These are phyloP conservation scores for Calliopum simillimum DNA, from an alignment of 2,888 invertebrate genomes.

Conservation along the genomic window DNA sequence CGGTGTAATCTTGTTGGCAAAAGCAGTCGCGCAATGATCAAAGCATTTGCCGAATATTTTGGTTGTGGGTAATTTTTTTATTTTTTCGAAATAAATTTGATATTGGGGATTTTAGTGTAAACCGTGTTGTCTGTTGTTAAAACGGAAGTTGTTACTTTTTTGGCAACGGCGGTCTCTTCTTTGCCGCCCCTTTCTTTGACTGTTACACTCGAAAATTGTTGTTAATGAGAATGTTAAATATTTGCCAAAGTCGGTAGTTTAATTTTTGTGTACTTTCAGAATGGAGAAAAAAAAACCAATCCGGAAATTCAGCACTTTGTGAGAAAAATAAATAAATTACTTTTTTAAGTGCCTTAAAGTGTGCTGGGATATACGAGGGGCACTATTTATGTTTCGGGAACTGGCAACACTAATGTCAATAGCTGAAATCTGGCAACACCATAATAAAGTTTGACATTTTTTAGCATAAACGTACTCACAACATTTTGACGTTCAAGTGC, in stretches of 20 bases:
- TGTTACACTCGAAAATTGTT: background rate
- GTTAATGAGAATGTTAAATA: slow-evolving; percentile 12
- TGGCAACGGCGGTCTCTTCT: background rate
- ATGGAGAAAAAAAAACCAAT: too few species aligned
- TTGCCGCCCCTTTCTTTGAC: background rate
- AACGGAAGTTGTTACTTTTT: background rate
- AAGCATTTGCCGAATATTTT: background rate
- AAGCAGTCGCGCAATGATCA: too few species aligned
- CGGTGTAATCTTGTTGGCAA: too few species aligned
- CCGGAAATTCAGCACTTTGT: too few species aligned
- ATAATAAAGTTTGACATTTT: too few species aligned
- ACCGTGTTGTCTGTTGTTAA: background rate
- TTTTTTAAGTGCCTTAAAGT: slow-evolving; percentile 26
- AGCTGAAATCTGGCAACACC: too few species aligned
- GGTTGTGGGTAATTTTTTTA: background rate
- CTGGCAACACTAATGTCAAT: too few species aligned
- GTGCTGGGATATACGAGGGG: too few species aligned
- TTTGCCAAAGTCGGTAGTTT: background rate
- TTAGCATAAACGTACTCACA: too few species aligned
- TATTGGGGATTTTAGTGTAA: background rate
- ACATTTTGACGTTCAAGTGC: too few species aligned
- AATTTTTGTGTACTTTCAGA: background rate
- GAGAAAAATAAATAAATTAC: background rate
- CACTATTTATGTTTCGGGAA: too few species aligned
- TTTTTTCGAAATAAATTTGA: background rate